Evolutionary conservation across 2,888 invertebrate species (phyloP).

Genomic region (Byasa hedistus): DNA sequence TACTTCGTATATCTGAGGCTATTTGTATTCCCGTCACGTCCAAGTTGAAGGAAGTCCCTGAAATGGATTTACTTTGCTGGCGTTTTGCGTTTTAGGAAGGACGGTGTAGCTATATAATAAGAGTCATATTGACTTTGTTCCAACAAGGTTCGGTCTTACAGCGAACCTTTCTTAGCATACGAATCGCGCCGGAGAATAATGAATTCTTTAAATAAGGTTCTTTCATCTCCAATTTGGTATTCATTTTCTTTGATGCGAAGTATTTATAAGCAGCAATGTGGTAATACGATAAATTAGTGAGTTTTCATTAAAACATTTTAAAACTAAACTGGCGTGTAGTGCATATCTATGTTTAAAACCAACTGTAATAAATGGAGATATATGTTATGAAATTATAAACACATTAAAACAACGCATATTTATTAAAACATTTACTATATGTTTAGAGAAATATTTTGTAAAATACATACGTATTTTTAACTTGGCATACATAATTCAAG

Average conservation of each 20-base stretch:
- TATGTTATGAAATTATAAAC: too few species aligned
- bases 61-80: slow-evolving; percentile 49
- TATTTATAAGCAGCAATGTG: background rate
- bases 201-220: slow-evolving; percentile 18
- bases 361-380: too few species aligned
- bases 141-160: background rate
- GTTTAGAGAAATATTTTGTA: too few species aligned
- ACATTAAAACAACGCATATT: too few species aligned
- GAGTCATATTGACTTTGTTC: slow-evolving; percentile 28
- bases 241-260: background rate
- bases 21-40: slow-evolving; percentile 60
- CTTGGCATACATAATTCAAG: too few species aligned
- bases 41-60: slow-evolving; percentile 44
- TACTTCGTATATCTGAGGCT: slow-evolving; percentile 32
- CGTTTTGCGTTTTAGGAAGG: slow-evolving; percentile 36
- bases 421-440: too few species aligned
- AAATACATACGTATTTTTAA: too few species aligned
- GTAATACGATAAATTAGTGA: too few species aligned
- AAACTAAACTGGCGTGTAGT: too few species aligned
- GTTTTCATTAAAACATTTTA: too few species aligned
- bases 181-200: slow-evolving; percentile 15
- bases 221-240: slow-evolving; percentile 6
- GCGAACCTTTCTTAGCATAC: slow-evolving; percentile 14
- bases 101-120: slow-evolving; percentile 23
- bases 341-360: too few species aligned